Evolutionary conservation across 2,888 invertebrate species (phyloP).

Genomic region (Meghimatium bilineatum): DNA sequence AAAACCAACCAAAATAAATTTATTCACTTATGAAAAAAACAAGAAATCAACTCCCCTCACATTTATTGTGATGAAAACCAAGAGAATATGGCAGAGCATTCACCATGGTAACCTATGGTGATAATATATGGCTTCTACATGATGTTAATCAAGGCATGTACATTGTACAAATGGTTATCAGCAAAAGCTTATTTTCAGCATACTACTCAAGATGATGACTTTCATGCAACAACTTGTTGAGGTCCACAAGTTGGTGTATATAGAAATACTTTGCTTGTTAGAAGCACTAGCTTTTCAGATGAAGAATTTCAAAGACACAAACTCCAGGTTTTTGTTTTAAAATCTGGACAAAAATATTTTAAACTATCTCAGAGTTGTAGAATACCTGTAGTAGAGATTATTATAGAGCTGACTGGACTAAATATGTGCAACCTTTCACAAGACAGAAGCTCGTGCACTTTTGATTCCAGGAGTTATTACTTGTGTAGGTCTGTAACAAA

Average conservation of each 20-base stretch:
- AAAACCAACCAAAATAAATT: constrained; percentile 43
- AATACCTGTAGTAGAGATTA: too few species aligned
- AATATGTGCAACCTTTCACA: not conserved
- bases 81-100: constrained; percentile 43
- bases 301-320: not conserved
- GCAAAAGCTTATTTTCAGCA: not conserved
- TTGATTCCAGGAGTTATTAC: not conserved
- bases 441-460: not conserved
- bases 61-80: constrained; percentile 19
- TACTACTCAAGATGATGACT: not conserved
- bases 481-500: not conserved
- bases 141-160: not conserved
- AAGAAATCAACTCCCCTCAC: constrained; percentile 4
- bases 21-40: constrained; percentile 32
- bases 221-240: not conserved
- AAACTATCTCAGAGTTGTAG: not conserved
- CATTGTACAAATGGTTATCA: constrained; percentile 15
- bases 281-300: not conserved
- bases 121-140: not conserved
- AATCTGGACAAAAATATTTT: not conserved
- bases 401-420: not conserved
- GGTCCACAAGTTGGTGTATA: not conserved
- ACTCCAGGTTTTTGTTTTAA: not conserved
- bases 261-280: not conserved
- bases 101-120: not conserved